A percentile compares a stretch with the other conserved stretches of the same genome.
Evolutionary conservation across 2,113 vertebrate species (phyloP).

Genomic region (Ciconia stormi): DNA sequence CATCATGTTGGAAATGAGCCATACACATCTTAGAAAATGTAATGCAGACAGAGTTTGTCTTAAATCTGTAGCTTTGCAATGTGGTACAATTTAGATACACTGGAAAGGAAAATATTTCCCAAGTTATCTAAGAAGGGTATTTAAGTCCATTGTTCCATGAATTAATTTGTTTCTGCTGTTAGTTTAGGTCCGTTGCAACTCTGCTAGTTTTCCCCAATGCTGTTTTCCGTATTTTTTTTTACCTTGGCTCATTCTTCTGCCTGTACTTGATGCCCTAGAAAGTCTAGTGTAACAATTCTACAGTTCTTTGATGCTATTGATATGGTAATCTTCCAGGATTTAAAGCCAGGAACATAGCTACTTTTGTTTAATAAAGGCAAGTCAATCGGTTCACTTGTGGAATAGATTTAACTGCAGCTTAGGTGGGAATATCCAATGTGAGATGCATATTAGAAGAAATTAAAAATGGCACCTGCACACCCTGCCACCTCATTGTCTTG

Average conservation of each 20-base stretch:
- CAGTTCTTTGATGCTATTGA: neutral
- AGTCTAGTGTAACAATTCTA: neutral
- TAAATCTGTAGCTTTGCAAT: neutral
- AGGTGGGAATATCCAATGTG: neutral
- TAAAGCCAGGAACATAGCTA: neutral
- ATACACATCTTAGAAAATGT: neutral
- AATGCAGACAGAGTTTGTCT: conserved; percentile 12
- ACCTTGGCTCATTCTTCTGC: neutral
- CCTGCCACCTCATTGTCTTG: neutral
- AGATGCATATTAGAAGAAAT: neutral
- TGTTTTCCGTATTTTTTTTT: neutral
- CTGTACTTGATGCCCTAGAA: neutral
- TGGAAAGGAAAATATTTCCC: neutral
- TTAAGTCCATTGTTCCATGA: neutral
- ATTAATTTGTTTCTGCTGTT: neutral
- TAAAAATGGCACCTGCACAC: neutral
- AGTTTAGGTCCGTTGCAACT: neutral
- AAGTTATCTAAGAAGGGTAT: neutral
- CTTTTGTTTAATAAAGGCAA: neutral
- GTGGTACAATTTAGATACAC: neutral
- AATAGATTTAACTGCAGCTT: neutral
- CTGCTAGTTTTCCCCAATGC: neutral
- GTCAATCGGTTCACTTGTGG: neutral
- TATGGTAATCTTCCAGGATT: neutral
- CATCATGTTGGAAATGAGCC: conserved; percentile 13